These are phyloP conservation scores for Gryllus bimaculatus DNA, from an alignment of 1,140 invertebrate genomes.

Conservation along the genomic window DNA sequence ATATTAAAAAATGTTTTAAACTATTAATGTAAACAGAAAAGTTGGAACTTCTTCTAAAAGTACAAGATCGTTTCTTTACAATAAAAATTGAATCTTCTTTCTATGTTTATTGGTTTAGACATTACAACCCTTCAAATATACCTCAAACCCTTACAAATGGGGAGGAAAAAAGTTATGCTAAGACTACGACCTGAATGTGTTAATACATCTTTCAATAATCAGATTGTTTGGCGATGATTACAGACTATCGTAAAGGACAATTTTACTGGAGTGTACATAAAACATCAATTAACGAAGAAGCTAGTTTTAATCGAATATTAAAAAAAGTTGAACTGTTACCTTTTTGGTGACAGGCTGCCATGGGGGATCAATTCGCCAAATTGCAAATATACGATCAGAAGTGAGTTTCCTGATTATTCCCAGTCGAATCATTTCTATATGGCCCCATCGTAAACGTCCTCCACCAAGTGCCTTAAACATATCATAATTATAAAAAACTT, in stretches of 20 bases:
- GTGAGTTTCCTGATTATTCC: constrained; percentile 68
- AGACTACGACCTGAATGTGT: no score
- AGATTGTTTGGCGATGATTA: no score
- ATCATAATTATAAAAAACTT: constrained; percentile 9
- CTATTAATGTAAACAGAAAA: no score
- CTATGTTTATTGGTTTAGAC: no score
- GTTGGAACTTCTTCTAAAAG: no score
- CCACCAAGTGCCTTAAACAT: constrained; percentile 63
- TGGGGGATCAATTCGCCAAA: constrained; percentile 88
- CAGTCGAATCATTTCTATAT: constrained; percentile 83
- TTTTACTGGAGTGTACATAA: background rate
- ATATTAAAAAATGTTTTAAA: no score
- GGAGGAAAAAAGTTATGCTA: no score
- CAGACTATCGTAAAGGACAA: background rate
- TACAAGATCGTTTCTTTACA: no score
- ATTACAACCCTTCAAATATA: no score
- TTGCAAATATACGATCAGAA: constrained; percentile 73
- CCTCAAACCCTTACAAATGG: no score
- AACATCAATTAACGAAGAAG: background rate
- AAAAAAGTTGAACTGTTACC: constrained; percentile 30
- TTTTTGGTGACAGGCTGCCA: constrained; percentile 94
- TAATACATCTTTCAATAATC: no score
- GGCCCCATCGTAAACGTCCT: constrained; percentile 64
- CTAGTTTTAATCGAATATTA: background rate
- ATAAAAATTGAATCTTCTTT: no score